Evolutionary conservation across 2,797 vertebrate species (phyloP), one percentile per base, ranked within the genome.

Genomic region (Tachyglossus aculeatus): DNA sequence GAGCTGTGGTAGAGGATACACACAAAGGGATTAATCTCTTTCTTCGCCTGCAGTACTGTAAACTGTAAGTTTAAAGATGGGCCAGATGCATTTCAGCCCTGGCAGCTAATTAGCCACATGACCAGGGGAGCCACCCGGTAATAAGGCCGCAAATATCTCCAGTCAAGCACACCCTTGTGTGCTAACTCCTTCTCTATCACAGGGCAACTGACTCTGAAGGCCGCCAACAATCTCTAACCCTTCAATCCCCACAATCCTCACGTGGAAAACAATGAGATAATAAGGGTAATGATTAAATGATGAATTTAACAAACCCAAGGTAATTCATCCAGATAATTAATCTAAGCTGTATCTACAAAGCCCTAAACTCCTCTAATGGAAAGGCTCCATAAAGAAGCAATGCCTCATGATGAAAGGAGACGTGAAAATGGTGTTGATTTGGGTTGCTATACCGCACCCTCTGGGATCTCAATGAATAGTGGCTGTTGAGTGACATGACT

Each of bases 91-190:
- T 76, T 77, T 83, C 71, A 81, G 76, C 61, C 58, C 71, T 71
- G 73, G 71, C 77, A 85, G 78, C 82, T 85, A 82, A 85, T 87
- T 83, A 87, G 82, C 78, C 80, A 85, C 84, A 74, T 86, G 84
- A 86, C 82, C 84, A 84, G 67, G 74, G 78, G 78, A 82, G 71
- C 80, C 84, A 86, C 84, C 82, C 82, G 84, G 84, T 66, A 80
- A 71, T 71, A 82, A 54, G 82, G 84, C 82, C 81, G 84, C 84
- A 82, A 77, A 86, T 86, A 77, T 74, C 82, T 60, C 62, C 74
- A 82, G 82, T 84, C 79, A 80, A 78, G 80, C 41, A 68, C 66
- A 71, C 56, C 78, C n/a, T n/a, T n/a, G n/a, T n/a, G n/a, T 68
- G 80, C 82, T 82, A 79, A 84, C 77, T 82, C 82, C 53, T 82